These are phyloP conservation scores for Anisognathus igniventris DNA, from an alignment of 2,797 vertebrate species.

Conservation along the genomic window DNA sequence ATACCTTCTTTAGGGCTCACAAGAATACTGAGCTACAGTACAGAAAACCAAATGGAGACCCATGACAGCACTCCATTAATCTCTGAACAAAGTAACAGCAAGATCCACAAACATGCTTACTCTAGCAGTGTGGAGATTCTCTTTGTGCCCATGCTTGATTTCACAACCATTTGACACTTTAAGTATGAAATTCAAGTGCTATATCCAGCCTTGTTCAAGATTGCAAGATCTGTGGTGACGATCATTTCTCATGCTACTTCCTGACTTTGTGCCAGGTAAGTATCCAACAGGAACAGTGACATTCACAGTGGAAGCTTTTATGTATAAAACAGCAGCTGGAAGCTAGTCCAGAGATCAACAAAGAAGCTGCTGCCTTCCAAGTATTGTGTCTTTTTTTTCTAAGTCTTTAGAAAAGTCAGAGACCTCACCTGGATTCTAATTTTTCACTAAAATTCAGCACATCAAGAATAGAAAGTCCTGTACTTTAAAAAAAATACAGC, in stretches of 20 bases:
- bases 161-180: background rate
- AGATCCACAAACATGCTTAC: background rate
- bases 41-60: background rate
- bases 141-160: background rate
- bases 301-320: background rate
- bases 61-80: background rate
- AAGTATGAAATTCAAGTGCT: background rate
- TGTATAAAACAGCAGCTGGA: background rate
- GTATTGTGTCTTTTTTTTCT: background rate
- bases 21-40: background rate
- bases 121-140: background rate
- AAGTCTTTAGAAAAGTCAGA: background rate
- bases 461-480: background rate
- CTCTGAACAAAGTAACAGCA: background rate
- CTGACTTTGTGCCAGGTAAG: background rate
- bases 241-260: background rate
- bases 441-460: background rate
- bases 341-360: background rate
- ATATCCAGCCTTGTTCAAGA: background rate
- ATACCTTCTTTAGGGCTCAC: background rate
- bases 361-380: background rate
- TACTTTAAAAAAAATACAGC: background rate
- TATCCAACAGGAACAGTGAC: background rate
- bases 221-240: background rate
- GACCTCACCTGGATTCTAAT: background rate